phyloP scores from a whole-genome alignment of 1,140 invertebrate genomes.

The Ostrea edulis region DNA sequence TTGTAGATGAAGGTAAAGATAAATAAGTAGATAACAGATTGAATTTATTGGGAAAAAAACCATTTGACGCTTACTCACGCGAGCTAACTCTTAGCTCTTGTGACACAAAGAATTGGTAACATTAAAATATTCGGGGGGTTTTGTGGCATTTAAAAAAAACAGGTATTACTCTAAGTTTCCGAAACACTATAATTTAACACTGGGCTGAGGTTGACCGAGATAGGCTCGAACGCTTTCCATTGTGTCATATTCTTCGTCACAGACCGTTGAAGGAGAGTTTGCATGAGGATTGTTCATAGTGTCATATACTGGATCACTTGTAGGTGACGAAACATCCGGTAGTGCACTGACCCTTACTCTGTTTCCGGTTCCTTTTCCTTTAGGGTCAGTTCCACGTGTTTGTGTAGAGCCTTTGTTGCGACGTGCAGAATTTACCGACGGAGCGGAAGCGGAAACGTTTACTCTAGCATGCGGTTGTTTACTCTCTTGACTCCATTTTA shows the following conservation, averaged over 20 bases:
- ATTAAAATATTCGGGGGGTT: background rate
- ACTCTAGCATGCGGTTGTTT: background rate
- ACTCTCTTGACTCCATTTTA: background rate
- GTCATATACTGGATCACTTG: background rate
- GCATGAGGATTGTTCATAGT: background rate
- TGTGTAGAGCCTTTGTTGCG: background rate
- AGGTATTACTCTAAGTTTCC: background rate
- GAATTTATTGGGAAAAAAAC: no score
- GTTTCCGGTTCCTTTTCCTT: background rate
- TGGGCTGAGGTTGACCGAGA: background rate
- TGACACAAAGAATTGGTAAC: no score
- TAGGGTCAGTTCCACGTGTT: background rate
- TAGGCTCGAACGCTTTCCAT: conserved; percentile 7
- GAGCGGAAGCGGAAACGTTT: background rate
- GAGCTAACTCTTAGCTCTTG: no score
- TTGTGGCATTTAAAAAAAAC: background rate
- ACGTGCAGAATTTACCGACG: background rate
- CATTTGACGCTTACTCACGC: no score
- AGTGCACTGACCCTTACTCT: background rate
- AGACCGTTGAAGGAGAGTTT: background rate
- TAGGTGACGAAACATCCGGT: background rate
- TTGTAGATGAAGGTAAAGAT: no score
- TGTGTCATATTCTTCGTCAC: conserved; percentile 2
- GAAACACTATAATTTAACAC: background rate
- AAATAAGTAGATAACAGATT: no score